Base-by-base conservation (phyloP, 2,113 vertebrate genomes). In the Nettapus auritus region DNA sequence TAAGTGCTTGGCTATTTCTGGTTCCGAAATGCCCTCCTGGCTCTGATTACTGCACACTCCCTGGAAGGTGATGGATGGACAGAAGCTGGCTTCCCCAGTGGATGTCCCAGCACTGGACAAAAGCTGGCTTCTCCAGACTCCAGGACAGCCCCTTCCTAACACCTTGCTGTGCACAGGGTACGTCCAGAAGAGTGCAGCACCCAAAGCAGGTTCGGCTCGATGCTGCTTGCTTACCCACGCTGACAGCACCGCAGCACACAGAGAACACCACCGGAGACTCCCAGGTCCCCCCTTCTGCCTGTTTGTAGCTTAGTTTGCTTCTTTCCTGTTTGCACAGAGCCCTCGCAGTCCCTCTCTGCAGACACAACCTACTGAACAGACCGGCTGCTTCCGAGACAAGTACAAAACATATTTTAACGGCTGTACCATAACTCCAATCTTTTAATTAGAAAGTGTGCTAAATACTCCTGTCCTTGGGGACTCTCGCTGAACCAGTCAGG, bases 401-500 rank as follows among this genome's bases (percentile, higher is more conserved):
- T 34, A 75, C 23, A 53, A 95, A 94, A 59, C 36, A 13, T 40
- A 75, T 82, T 97, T 82, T 92, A 96, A 69, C 86, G 62, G 78
- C 77, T 68, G 86, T 31, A 68, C 88, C 86, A 88, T 77, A 90
- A 94, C 94, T 95, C 91, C 89, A 91, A 48, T 70, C 75, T 94
- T 95, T 95, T 96, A 97, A 97, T 96, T 94, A 95, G 94, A 93
- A 96, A 95, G 93, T 66, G 93, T 92, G 93, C 86, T 97, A 96
- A 97, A 95, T 87, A 82, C 88, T 82, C 0, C 0, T 85, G 83
- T 95, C 96, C 92, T 85, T 92, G 81, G 96, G 93, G 96, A 96
- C 57, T 93, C 83, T 68, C 82, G 52, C 56, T 78, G 91, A 97
- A 80, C 86, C 76, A 94, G 92, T 83, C 96, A 93, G 95, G 95